Evolutionary conservation across 2,113 vertebrate genomes (phyloP).

Genomic region (Taurulus bubalis): DNA sequence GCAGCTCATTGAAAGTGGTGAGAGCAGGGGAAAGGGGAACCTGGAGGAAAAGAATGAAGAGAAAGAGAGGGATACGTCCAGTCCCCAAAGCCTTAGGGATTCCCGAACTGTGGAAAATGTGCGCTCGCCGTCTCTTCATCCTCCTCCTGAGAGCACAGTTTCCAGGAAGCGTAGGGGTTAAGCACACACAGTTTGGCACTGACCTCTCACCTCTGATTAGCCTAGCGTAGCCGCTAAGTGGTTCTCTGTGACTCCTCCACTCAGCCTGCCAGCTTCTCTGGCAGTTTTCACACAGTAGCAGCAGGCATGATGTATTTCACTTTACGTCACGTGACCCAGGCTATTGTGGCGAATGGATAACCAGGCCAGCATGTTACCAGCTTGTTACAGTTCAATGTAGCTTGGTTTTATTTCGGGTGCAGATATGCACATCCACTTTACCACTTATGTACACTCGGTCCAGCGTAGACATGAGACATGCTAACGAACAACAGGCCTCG

Average conservation of each 20-base stretch:
- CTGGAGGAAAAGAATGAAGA: slow-evolving; percentile 35
- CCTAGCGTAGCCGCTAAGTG: slow-evolving; percentile 74
- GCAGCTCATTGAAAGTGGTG: slow-evolving; percentile 68
- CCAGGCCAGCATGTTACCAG: neutral
- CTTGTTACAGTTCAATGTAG: neutral
- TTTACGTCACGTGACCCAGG: slow-evolving; percentile 27
- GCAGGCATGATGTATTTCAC: slow-evolving; percentile 33
- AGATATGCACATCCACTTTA: slow-evolving; percentile 24
- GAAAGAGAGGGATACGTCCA: slow-evolving; percentile 43
- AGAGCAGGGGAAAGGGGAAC: slow-evolving; percentile 45
- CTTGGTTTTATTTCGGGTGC: slow-evolving; percentile 19
- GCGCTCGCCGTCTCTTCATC: slow-evolving; percentile 63
- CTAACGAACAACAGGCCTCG: slow-evolving; percentile 33
- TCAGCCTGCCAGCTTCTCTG: slow-evolving; percentile 46
- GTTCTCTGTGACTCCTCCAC: slow-evolving; percentile 61
- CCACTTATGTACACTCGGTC: neutral
- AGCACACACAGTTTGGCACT: slow-evolving; percentile 71
- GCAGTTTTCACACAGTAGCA: slow-evolving; percentile 69
- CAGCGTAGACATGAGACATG: slow-evolving; percentile 12
- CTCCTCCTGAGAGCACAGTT: slow-evolving; percentile 70
- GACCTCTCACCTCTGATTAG: slow-evolving; percentile 77
- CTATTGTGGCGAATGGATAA: slow-evolving; percentile 42
- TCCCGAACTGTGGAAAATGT: slow-evolving; percentile 75
- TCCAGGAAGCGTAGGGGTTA: slow-evolving; percentile 79
- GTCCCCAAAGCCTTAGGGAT: slow-evolving; percentile 49